Conservation (phyloP, 2,113 vertebrate genomes). For the Caretta caretta region DNA sequence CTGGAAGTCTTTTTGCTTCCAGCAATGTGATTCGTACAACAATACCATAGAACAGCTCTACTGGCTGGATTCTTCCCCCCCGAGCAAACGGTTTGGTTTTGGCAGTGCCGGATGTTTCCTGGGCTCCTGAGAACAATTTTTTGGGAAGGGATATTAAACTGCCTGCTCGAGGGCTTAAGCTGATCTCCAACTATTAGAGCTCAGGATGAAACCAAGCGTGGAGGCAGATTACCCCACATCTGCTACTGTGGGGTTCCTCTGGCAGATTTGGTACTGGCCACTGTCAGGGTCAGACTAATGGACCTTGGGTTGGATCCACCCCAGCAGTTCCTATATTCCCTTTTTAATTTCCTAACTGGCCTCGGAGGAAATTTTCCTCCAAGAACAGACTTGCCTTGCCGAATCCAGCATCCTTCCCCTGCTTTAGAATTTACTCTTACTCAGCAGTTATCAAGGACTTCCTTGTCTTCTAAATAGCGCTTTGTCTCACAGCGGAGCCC, state of each 20-base stretch:
- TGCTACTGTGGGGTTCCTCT: background rate
- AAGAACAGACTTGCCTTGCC: slow-evolving; percentile 60
- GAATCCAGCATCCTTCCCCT: background rate
- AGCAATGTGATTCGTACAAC: background rate
- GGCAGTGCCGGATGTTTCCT: background rate
- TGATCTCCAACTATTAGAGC: background rate
- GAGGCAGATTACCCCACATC: background rate
- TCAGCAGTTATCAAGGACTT: slow-evolving; percentile 43
- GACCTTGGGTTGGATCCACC: background rate
- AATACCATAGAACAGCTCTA: background rate
- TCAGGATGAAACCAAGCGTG: background rate
- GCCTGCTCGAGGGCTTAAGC: background rate
- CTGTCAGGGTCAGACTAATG: background rate
- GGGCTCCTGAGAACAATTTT: background rate
- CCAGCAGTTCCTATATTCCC: fast-evolving
- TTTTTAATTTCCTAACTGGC: slow-evolving; percentile 26
- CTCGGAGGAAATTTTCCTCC: slow-evolving; percentile 27
- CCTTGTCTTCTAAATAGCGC: background rate
- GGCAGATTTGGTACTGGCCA: background rate
- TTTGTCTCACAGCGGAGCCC: slow-evolving; percentile 3
- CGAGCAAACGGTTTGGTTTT: background rate
- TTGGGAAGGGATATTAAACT: background rate
- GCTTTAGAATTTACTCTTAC: slow-evolving; percentile 22
- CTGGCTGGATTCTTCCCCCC: background rate
- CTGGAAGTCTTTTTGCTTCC: background rate